Base-by-base conservation (phyloP, 92 coral and sea anemone genomes). In the Zoanthus solanderi region DNA sequence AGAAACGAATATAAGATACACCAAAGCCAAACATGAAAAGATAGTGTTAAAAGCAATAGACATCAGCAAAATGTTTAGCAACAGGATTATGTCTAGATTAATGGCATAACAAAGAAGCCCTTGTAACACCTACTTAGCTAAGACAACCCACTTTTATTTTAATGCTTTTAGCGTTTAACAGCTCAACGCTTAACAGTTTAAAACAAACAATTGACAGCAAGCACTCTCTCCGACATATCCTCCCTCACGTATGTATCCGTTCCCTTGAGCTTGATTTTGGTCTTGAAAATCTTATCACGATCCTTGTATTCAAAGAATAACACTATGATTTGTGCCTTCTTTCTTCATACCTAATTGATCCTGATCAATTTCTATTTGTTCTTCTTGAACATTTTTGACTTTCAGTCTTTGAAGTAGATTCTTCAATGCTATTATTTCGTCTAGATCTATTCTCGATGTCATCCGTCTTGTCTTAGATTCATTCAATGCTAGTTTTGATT, bases 381-480 rank as follows among this genome's bases (percentile, higher is more conserved):
- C 52, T 2, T 88, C n/a, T n/a, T 83, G 15, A 11, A 92, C 17
- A 17, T 69, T 7, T 53, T 85, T 92, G 17, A 92, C n/a, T 68
- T 92, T 86, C 30, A 0, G 82, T 45, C 83, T 92, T 87, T 9
- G n/a, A 30, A 17, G 80, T 17, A 11, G 45, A 28, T 69, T 88
- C 89, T 31, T 73, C 15, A 45, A 88, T 71, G 12, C 94, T 87
- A 8, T 91, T 92, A 58, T 86, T 89, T 13, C 94, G 57, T 47
- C 90, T 50, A 8, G 88, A 90, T n/a, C 93, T 82, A 56, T 89
- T 89, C 48, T 89, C 90, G 9, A 86, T 92, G 53, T 86, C 90
- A 34, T 89, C 90, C 4, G 56, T 71, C 32, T 89, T 90, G 76
- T 76, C 78, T 54, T 15, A 17, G 15, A 90, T 53, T 3, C 79